Conservation (phyloP, 1,140 invertebrate species). For the Andricus grossulariae region DNA sequence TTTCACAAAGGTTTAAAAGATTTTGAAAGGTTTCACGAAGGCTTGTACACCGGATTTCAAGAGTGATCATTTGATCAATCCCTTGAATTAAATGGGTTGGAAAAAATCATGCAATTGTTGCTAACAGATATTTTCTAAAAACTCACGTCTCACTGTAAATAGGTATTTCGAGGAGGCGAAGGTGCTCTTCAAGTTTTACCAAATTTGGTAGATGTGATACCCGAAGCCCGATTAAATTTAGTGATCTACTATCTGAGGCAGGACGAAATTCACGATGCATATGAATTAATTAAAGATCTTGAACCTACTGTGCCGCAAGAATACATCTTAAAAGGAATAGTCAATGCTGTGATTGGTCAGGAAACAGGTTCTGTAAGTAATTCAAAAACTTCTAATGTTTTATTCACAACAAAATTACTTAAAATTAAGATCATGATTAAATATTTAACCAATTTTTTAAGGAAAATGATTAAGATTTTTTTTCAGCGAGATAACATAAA, state of each 20-base stretch:
- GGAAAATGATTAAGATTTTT: constrained; percentile 8
- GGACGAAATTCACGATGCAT: constrained; percentile 93
- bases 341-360: constrained; percentile 95
- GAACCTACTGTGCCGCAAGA: constrained; percentile 96
- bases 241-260: constrained; percentile 96
- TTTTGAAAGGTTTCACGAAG: no score
- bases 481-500: constrained; percentile 94
- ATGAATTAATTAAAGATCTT: constrained; percentile 92
- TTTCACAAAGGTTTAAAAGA: no score
- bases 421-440: background rate
- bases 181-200: constrained; percentile 94
- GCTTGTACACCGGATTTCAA: no score
- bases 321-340: constrained; percentile 97
- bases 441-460: background rate
- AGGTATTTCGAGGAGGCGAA: constrained; percentile 94
- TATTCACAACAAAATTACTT: no score
- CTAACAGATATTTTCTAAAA: constrained; percentile 20
- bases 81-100: no score
- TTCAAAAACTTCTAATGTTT: background rate
- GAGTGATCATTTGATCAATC: no score
- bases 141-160: constrained; percentile 20
- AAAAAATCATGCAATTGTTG: no score
- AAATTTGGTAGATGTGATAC: constrained; percentile 94
- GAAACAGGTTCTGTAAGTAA: constrained; percentile 87
- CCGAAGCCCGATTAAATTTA: constrained; percentile 96